Evolutionary conservation across 2,888 invertebrate genomes (phyloP).

Genomic region (Brenthis daphne): DNA sequence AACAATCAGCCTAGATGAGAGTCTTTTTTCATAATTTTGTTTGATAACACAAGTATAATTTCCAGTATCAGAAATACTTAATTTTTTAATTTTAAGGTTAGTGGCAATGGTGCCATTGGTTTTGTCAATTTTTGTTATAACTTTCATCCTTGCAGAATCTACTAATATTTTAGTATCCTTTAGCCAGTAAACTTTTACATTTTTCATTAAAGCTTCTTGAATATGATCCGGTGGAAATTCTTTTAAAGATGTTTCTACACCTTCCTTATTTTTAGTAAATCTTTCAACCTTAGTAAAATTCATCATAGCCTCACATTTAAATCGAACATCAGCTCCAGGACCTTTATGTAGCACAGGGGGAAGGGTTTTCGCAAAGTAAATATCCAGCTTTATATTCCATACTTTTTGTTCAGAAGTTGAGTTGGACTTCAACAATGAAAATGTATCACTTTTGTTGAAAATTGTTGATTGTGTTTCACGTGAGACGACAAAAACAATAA

Average conservation of each 20-base stretch:
- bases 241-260: conserved; percentile 61
- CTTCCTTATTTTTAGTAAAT: conserved; percentile 68
- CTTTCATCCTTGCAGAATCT: conserved; percentile 57
- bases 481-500: conserved; percentile 67
- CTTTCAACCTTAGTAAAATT: conserved; percentile 73
- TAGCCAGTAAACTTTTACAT: conserved; percentile 73
- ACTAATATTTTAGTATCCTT: conserved; percentile 61
- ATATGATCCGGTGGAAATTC: conserved; percentile 70
- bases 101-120: conserved; percentile 69
- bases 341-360: conserved; percentile 58
- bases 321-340: conserved; percentile 59
- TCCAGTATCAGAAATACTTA: conserved; percentile 60
- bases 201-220: conserved; percentile 66
- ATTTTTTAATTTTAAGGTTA: conserved; percentile 61
- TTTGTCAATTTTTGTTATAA: conserved; percentile 66
- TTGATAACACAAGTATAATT: conserved; percentile 75
- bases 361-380: conserved; percentile 70
- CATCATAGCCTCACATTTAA: conserved; percentile 74
- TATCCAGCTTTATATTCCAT: conserved; percentile 75
- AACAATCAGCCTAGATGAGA: conserved; percentile 62
- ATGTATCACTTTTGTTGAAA: conserved; percentile 57
- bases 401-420: conserved; percentile 64
- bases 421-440: conserved; percentile 58
- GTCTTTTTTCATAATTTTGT: conserved; percentile 70
- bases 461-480: conserved; percentile 57